Base-by-base conservation (phyloP, 2,888 invertebrate genomes). In the Drosophila prostipennis region DNA sequence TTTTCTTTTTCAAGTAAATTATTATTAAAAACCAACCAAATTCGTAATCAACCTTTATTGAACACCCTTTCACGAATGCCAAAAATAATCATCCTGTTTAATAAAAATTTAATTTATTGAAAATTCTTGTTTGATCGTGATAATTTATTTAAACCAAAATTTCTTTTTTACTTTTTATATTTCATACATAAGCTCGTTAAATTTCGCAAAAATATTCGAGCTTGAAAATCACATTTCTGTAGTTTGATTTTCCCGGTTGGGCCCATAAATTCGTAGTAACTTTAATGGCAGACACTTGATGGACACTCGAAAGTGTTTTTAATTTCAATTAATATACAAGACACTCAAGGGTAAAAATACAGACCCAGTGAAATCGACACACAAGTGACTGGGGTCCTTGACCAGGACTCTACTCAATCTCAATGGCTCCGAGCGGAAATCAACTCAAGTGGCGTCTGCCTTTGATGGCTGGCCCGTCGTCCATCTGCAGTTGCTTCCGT, bases 261-360 rank as follows among this genome's bases (percentile, higher is more conserved):
- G 40, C 37, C 23, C 51, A 55, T 49, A 55, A 49, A 49, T 45
- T 39, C 32, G 16, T 34, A 19, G 68, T 65, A 53, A 68, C 53
- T 46, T 65, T 65, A 65, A 68, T 53, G 69, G 45, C 69, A 65
- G 57, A 32, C 56, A 54, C 59, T 57, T 60, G 52, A 57, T 42
- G 46, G 37, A 6, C 36, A 55, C 72, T 75, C 46, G 36, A 58
- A 48, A 65, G 54, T 48, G 45, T 36, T 59, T 72, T 65, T 72
- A 61, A 61, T 57, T 72, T 61, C 54, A 76, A 76, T 76, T 70
- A 57, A 76, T 57, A 60, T 74, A 52, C 55, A 60, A 45, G 48
- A 13, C 67, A 49, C 40, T 67, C 70, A 69, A 67, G 19, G 26
- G 36, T 19, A n/a, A 40, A 45, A 68, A 19, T 39, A 45, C 68